Evolutionary conservation across 2,113 vertebrate genomes (phyloP), one percentile per base, ranked within the genome.

Genomic region (Reinhardtius hippoglossoides): DNA sequence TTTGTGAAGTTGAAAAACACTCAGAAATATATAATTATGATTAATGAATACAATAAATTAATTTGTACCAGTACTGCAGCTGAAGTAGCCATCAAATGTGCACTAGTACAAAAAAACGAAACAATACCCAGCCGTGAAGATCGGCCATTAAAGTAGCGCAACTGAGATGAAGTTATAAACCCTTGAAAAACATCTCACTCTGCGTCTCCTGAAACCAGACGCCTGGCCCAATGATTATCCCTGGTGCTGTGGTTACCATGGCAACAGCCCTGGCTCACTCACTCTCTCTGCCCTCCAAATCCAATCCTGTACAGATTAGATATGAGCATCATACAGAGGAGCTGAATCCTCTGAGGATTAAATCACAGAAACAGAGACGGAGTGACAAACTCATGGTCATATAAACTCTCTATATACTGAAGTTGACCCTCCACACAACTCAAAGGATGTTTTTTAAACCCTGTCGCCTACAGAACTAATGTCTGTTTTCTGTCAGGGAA

Each of bases 261-360:
- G 88, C 70, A 86, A 87, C 86, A 80, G 67, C 65, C 76, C 54
- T 26, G 67, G 74, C 75, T 83, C 66, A 65, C 23, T 66, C 72
- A 48, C 55, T 57, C 26, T 62, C 42, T 61, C 60, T 67, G 37
- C 76, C 72, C 80, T 78, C 68, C 35, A 31, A 62, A 56, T 55
- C 65, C 81, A 82, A 86, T 87, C 77, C 86, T 82, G 74, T 9
- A 12, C 78, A 84, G 80, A 87, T 90, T 83, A 83, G 80, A 89
- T 87, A 82, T 44, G 42, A 76, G 40, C 81, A 78, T 84, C 67
- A 72, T 24, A 73, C 60, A 72, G 78, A 52, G 52, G 31, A 74
- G 23, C 24, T 60, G 74, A 84, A 92, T 82, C 81, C 73, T 57
- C 3, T 7, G 71, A 63, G 71, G 85, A 84, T 88, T 79, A 86